Conservation (phyloP, 2,797 vertebrate genomes). For the Pantherophis alleghaniensis region DNA sequence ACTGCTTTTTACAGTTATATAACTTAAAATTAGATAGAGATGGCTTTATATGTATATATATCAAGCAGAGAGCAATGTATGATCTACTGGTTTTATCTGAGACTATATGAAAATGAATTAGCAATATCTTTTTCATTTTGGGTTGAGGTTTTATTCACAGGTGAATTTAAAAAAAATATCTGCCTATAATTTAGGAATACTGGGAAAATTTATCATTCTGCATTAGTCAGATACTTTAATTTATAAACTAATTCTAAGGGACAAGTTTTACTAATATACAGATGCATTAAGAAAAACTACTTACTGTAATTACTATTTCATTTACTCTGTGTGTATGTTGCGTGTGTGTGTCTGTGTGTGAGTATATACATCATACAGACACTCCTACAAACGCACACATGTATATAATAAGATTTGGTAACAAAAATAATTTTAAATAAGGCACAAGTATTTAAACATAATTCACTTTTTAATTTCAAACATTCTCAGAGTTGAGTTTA, state of each 20-base stretch:
- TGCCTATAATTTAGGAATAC: neutral
- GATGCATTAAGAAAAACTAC: conserved; percentile 16
- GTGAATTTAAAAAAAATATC: neutral
- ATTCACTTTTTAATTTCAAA: neutral
- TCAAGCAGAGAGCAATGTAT: neutral
- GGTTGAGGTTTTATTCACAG: neutral
- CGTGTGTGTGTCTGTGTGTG: too few species aligned
- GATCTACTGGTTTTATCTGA: neutral
- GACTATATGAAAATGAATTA: neutral
- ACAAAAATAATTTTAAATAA: neutral
- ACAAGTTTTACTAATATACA: neutral
- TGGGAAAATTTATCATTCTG: neutral
- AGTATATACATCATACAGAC: conserved; percentile 17
- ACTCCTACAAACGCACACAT: conserved; percentile 8
- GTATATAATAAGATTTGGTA: fast-evolving
- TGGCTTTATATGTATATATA: neutral
- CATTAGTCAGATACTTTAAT: conserved; percentile 1
- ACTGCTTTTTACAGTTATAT: neutral
- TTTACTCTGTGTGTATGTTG: neutral
- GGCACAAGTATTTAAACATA: neutral
- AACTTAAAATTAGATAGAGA: conserved; percentile 2
- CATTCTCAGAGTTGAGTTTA: neutral
- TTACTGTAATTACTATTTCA: neutral
- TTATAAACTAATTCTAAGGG: neutral
- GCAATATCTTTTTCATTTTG: neutral